Evolutionary conservation across 2,888 invertebrate species (phyloP).

Genomic region (Diarsia mendica): DNA sequence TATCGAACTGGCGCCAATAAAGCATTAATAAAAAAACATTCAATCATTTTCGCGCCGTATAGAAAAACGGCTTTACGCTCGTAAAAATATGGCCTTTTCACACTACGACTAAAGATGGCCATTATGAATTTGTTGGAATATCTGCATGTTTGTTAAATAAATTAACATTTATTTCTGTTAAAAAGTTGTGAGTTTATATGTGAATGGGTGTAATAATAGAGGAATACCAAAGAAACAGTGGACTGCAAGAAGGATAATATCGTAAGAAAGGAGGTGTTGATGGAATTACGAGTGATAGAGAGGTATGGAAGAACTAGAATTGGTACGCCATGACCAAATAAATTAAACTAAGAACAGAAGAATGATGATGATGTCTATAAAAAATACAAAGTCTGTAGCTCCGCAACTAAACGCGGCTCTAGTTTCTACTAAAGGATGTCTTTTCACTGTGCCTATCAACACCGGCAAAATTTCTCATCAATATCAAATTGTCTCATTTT

Average conservation of each 20-base stretch:
- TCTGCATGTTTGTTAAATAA: background rate
- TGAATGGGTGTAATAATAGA: background rate
- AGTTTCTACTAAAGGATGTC: background rate
- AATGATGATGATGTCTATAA: background rate
- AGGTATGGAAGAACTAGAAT: background rate
- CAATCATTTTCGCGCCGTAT: constrained; percentile 37
- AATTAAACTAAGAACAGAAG: background rate
- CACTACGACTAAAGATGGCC: background rate
- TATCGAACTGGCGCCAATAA: constrained; percentile 43
- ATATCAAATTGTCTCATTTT: background rate
- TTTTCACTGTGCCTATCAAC: background rate
- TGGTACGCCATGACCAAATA: background rate
- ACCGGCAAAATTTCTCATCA: background rate
- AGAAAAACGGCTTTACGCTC: constrained; percentile 16
- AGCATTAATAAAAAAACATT: constrained; percentile 8
- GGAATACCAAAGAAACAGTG: no score
- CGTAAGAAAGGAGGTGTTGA: background rate
- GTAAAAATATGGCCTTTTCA: constrained; percentile 17
- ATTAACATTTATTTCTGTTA: background rate
- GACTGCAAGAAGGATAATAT: background rate
- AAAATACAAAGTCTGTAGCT: background rate
- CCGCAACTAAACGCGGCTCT: background rate
- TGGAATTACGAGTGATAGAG: background rate
- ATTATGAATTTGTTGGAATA: background rate
- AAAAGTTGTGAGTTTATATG: background rate